These are phyloP conservation scores for Megamerina dolium DNA, from an alignment of 2,888 invertebrate species.

Conservation along the genomic window DNA sequence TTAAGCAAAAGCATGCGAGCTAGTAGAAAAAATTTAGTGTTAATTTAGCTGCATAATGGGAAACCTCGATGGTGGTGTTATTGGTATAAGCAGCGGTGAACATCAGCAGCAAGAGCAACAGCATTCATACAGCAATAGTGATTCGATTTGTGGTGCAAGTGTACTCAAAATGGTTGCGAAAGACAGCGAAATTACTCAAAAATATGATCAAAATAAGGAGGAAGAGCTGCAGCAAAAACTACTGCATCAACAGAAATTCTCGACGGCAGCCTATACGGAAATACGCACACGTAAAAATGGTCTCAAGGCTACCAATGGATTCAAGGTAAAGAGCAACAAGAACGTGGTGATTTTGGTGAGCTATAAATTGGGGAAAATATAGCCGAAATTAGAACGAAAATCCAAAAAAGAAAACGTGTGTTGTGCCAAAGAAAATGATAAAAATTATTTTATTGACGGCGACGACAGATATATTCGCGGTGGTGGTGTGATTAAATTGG, in stretches of 20 bases:
- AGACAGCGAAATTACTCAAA: constrained; percentile 3
- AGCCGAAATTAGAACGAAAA: not conserved
- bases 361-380: not conserved
- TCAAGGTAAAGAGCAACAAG: constrained; percentile 31
- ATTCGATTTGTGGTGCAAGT: constrained; percentile 1
- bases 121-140: not conserved
- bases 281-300: constrained; percentile 35
- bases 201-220: not conserved
- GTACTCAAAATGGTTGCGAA: not conserved
- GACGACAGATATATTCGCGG: too few relatives aligned
- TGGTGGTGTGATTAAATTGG: too few relatives aligned
- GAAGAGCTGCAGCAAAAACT: constrained; percentile 18
- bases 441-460: too few relatives aligned
- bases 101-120: constrained; percentile 1
- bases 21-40: constrained; percentile 21
- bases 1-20: constrained; percentile 1
- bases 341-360: too few relatives aligned
- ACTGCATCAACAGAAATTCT: constrained; percentile 29
- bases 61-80: constrained; percentile 24
- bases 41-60: constrained; percentile 28
- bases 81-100: constrained; percentile 16
- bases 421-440: not conserved
- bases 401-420: not conserved
- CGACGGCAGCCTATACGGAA: constrained; percentile 36
- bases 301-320: constrained; percentile 23